These are phyloP conservation scores for Patagioenas fasciata DNA, from an alignment of 2,113 vertebrate species.

Conservation along the genomic window DNA sequence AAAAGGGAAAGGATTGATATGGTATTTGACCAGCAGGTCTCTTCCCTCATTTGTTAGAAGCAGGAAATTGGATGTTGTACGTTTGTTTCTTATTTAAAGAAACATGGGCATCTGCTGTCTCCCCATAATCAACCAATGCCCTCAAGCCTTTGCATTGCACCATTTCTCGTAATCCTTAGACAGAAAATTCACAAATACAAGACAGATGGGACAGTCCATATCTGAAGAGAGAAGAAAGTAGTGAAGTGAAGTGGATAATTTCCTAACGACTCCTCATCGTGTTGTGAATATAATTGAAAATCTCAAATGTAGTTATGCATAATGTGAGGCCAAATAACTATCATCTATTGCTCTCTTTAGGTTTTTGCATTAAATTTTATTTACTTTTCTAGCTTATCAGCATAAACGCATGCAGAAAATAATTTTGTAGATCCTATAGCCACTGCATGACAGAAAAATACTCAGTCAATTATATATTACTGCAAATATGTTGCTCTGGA, in stretches of 20 bases:
- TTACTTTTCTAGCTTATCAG: slow-evolving; percentile 43
- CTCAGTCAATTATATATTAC: slow-evolving; percentile 29
- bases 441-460: background rate
- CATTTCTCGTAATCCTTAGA: background rate
- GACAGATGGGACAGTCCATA: background rate
- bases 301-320: background rate
- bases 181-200: background rate
- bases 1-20: background rate
- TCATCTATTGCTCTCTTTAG: slow-evolving; percentile 23
- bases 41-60: background rate
- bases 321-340: background rate
- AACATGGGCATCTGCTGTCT: background rate
- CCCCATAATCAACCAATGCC: background rate
- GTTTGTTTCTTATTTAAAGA: background rate
- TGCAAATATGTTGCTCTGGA: slow-evolving; percentile 30
- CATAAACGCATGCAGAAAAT: slow-evolving; percentile 40
- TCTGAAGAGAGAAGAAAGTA: background rate
- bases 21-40: background rate
- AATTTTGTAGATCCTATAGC: slow-evolving; percentile 1
- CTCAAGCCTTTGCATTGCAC: background rate
- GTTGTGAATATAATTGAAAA: slow-evolving; percentile 26
- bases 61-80: background rate
- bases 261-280: background rate
- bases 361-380: slow-evolving; percentile 27
- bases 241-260: slow-evolving; percentile 16